A percentile compares a stretch with the other conserved stretches of the same genome.
Evolutionary conservation across 2,113 vertebrate species (phyloP).

Genomic region (Ammodytes marinus): DNA sequence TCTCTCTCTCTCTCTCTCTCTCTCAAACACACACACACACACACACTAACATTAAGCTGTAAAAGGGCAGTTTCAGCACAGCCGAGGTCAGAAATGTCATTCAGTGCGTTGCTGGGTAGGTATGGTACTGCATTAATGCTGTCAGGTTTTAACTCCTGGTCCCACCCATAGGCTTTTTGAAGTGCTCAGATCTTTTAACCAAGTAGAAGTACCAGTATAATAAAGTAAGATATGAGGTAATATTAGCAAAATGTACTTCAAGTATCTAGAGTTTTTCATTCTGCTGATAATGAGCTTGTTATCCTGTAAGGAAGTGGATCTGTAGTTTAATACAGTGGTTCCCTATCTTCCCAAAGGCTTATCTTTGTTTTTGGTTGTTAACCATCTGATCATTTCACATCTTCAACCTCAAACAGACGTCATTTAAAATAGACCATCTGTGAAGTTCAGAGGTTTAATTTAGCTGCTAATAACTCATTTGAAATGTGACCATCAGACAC

Average conservation of each 20-base stretch:
- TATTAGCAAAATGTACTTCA: not conserved
- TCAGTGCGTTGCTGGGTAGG: slow-evolving; percentile 10
- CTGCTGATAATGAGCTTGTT: not conserved
- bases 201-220: not conserved
- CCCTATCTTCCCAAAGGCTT: not conserved
- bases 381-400: not conserved
- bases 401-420: not conserved
- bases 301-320: not conserved
- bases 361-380: not conserved
- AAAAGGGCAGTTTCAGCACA: slow-evolving; percentile 8
- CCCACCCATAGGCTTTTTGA: not conserved
- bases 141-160: not conserved
- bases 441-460: not conserved
- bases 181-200: not conserved
- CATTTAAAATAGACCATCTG: not conserved
- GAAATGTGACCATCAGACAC: not conserved
- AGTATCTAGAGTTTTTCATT: not conserved
- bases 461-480: not conserved
- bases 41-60: slow-evolving; percentile 31
- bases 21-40: slow-evolving; percentile 15
- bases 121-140: not conserved
- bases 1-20: no score
- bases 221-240: not conserved
- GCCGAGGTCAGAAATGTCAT: slow-evolving; percentile 54
- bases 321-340: not conserved